Evolutionary conservation across 2,797 vertebrate genomes (phyloP), one percentile per base, ranked within the genome.

Genomic region (Chelidonichthys spinosus): DNA sequence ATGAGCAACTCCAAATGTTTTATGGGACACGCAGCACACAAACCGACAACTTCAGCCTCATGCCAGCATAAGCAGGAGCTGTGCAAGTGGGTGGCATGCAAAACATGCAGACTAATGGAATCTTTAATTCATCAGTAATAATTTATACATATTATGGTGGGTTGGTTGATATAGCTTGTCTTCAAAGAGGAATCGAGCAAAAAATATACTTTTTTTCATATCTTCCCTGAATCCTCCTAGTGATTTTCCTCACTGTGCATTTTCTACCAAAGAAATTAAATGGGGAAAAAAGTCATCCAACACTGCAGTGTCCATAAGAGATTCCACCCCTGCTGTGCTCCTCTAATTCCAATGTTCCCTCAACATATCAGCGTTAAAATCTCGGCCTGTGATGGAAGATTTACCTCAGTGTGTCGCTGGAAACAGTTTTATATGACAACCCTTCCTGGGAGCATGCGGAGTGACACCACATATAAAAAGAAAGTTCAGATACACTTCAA

Each of bases 1-100:
- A 84, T 84, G 76, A 78, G 81, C 81, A 76, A 32, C 66, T 77
- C 64, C 63, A 60, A 72, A 59, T 81, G 46, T 61, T 76, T 76
- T 46, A 81, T 72, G 65, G 75, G 25, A 52, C 49, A 15, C 17
- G 7, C 15, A 18, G 59, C 60, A 35, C 66, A 56, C 61, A 62
- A 9, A 37, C 58, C 32, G 36, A 63, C 35, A 59, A 70, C 56
- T 40, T 35, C 35, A 71, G 55, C 62, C 13, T 37, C 50, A 18
- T 49, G 46, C 33, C 36, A 68, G 54, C 40, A 50, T 15, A 43
- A 46, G 50, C 52, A 17, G 33, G 35, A 39, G 32, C 40, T 44
- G 14, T 6, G 11, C 35, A 36, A 3, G 36, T 58, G 69, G 55
- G 52, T 58, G 8, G 40, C 50, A 58, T 72, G 53, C 54, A 60